phyloP scores from a whole-genome alignment of 1,140 invertebrate genomes.

The Rhyzopertha dominica region DNA sequence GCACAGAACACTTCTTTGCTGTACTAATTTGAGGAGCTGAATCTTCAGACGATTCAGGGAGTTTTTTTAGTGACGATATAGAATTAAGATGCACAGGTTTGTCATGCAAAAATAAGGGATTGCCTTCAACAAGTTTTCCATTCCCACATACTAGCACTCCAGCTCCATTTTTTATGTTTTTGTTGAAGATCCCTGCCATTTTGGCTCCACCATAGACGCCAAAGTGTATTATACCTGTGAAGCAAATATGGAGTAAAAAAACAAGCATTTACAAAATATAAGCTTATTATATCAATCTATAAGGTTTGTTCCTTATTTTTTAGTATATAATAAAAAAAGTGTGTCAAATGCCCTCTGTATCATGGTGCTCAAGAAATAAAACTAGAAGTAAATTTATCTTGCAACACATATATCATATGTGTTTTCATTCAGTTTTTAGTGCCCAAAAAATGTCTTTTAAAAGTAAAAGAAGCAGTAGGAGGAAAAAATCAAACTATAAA shows the following conservation, averaged over 20 bases:
- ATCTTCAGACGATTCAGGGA: constrained; percentile 1
- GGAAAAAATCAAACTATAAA: too few species aligned
- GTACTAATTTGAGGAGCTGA: constrained; percentile 15
- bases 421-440: too few species aligned
- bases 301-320: too few species aligned
- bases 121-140: constrained; percentile 47
- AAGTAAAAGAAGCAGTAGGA: too few species aligned
- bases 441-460: too few species aligned
- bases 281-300: too few species aligned
- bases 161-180: constrained; percentile 53
- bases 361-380: too few species aligned
- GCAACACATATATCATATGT: too few species aligned
- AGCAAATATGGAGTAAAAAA: background rate
- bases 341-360: too few species aligned
- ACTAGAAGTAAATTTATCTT: too few species aligned
- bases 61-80: background rate
- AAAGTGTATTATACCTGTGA: constrained; percentile 44
- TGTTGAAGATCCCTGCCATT: constrained; percentile 51
- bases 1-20: constrained; percentile 1
- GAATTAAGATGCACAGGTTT: constrained; percentile 36
- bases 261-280: background rate
- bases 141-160: constrained; percentile 53
- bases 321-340: too few species aligned
- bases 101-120: constrained; percentile 50
- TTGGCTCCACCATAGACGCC: constrained; percentile 50